A percentile compares a stretch with the other conserved stretches of the same genome.
Evolutionary conservation across 2,888 invertebrate species (phyloP).

Genomic region (Heliconius aoede): DNA sequence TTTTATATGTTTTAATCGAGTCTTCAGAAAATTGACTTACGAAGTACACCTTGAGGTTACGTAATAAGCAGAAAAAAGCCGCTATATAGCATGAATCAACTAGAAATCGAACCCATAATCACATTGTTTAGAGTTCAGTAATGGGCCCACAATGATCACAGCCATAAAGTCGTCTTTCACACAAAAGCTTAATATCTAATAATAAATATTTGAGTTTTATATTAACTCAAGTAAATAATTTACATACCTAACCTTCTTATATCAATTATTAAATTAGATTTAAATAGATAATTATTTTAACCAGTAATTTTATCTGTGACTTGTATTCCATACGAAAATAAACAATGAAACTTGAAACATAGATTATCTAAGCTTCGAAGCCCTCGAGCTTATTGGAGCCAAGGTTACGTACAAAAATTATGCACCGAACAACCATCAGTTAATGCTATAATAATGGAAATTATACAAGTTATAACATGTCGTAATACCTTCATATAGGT

Average conservation of each 20-base stretch:
- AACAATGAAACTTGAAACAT: constrained; percentile 32
- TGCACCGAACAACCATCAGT: constrained; percentile 28
- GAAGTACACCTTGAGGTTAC: neutral
- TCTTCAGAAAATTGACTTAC: neutral
- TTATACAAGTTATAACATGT: constrained; percentile 13
- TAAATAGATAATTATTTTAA: neutral
- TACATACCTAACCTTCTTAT: neutral
- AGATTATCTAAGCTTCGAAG: constrained; percentile 39
- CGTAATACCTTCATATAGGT: constrained; percentile 25
- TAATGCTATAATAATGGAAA: constrained; percentile 2
- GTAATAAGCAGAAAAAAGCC: neutral
- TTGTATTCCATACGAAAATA: constrained; percentile 10
- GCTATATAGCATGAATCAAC: no score
- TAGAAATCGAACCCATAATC: no score
- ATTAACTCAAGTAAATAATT: no score
- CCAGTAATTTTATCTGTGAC: neutral
- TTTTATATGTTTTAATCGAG: neutral
- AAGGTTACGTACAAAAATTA: constrained; percentile 46
- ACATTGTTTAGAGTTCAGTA: no score
- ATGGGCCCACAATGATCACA: no score
- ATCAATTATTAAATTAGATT: neutral
- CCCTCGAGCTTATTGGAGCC: constrained; percentile 45
- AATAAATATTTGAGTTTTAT: no score
- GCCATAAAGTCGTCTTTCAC: no score
- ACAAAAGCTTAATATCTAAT: no score